phyloP scores from a whole-genome alignment of 1,140 invertebrate genomes.

The Drosophila nigromelanica region DNA sequence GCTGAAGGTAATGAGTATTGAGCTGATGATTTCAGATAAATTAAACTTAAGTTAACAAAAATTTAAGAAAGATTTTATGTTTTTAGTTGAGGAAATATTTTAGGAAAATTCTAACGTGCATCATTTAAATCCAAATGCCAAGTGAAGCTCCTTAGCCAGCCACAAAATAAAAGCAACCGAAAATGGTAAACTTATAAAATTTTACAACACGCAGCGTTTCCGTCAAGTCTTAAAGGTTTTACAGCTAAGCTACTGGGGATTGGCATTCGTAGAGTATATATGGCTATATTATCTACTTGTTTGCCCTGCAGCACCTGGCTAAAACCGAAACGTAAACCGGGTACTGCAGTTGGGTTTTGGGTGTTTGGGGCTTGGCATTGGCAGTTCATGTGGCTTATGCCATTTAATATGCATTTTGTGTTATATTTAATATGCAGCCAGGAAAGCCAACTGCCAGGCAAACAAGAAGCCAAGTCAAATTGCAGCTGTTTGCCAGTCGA shows the following conservation, averaged over 20 bases:
- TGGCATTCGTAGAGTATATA: slow-evolving; percentile 15
- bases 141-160: slow-evolving; percentile 36
- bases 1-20: slow-evolving; percentile 13
- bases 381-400: slow-evolving; percentile 73
- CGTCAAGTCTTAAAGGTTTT: slow-evolving; percentile 80
- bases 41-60: too few relatives aligned
- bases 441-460: slow-evolving; percentile 33
- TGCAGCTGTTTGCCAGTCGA: slow-evolving; percentile 63
- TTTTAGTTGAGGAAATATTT: background rate
- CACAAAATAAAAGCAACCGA: slow-evolving; percentile 61
- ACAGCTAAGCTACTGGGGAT: slow-evolving; percentile 65
- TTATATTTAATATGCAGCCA: slow-evolving; percentile 82
- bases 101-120: background rate
- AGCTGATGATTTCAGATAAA: background rate
- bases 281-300: slow-evolving; percentile 13
- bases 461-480: slow-evolving; percentile 63
- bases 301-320: slow-evolving; percentile 31
- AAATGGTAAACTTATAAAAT: slow-evolving; percentile 76
- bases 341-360: background rate
- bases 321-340: slow-evolving; percentile 5
- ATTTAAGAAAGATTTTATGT: too few relatives aligned
- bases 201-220: slow-evolving; percentile 70
- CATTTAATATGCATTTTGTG: slow-evolving; percentile 83
- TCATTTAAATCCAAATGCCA: slow-evolving; percentile 17
- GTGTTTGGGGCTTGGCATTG: slow-evolving; percentile 19